These are phyloP conservation scores for Catostylus mosaicus DNA, from an alignment of 30 jellyfish, hydroid and myxozoan species.

Conservation along the genomic window DNA sequence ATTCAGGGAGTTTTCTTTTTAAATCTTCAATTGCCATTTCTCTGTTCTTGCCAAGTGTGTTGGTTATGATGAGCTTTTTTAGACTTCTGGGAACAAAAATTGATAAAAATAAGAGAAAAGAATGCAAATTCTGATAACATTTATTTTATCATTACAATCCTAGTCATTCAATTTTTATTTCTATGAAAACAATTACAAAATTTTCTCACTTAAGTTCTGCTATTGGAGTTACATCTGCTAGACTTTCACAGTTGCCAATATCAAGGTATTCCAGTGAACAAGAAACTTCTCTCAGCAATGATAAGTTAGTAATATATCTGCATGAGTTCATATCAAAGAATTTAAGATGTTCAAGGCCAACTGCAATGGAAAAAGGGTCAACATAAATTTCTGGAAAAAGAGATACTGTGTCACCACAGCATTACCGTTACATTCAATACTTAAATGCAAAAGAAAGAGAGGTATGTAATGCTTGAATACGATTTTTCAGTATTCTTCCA, in stretches of 20 bases:
- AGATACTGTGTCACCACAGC: too few species aligned
- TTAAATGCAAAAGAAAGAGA: too few species aligned
- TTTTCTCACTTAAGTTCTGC: constrained; percentile 56
- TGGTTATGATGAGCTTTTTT: constrained; percentile 39
- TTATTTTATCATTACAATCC: neutral
- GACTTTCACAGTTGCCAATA: constrained; percentile 76
- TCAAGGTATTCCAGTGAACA: constrained; percentile 81
- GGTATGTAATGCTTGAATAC: too few species aligned
- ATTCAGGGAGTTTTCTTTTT: constrained; percentile 33
- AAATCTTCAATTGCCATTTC: constrained; percentile 56
- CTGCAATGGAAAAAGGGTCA: constrained; percentile 9
- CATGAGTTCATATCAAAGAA: constrained; percentile 76
- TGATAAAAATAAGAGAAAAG: neutral
- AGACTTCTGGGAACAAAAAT: constrained; percentile 36
- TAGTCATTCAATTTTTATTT: neutral
- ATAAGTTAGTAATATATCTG: constrained; percentile 59
- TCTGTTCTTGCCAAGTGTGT: constrained; percentile 80
- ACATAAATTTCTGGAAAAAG: neutral
- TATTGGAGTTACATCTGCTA: constrained; percentile 78
- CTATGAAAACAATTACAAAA: neutral
- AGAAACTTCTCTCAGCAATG: constrained; percentile 68
- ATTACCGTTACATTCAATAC: too few species aligned
- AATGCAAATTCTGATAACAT: neutral
- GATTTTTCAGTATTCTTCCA: too few species aligned
- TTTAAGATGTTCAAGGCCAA: constrained; percentile 75